Base-by-base conservation (phyloP, 2,888 invertebrate species). In the Auanema freiburgensis region DNA sequence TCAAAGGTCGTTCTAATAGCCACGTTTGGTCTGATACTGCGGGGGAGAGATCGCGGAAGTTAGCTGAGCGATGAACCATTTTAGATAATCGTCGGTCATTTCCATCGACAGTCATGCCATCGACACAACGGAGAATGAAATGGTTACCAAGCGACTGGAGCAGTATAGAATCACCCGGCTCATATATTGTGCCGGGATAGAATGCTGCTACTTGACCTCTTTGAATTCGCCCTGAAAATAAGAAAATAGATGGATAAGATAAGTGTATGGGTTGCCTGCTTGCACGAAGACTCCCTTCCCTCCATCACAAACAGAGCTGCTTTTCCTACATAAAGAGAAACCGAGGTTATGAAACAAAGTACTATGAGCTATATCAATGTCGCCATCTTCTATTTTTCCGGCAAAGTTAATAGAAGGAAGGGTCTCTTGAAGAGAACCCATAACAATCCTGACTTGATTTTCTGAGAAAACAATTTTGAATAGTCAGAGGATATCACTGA, bases 121-220 rank as follows among this genome's bases (percentile, higher is more conserved):
- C 87, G 52, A 84, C 78, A 75, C 87, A 87, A 4, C 86, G 81
- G 66, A 87, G 86, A n/a, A 87, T 84, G 68, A 85, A 87, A 10
- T 83, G 80, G 72, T 87, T 87, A 3, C 79, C 83, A 23, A 87
- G 62, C 40, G 86, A 87, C 62, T 85, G 86, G 10, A 86, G 78
- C 23, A 87, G 83, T 1, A 87, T 80, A 16, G 87, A 86, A 49
- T 87, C 86, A 62, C 82, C 81, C 0, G 84, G 84, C 54, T 84
- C 77, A 71, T 87, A 87, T 1, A 87, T 72, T 1, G 85, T 79
- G 42, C 87, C 87, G 78, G 82, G 71, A 76, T 81, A 76, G 25
- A 74, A 57, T 24, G 64, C 49, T 2, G 51, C 59, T 33, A 66
- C 23, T 6, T 12, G 11, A 5, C 54, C 54, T 40, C 18, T 33